Conservation (phyloP, 2,797 vertebrate species). For the Scolopax rusticola region DNA sequence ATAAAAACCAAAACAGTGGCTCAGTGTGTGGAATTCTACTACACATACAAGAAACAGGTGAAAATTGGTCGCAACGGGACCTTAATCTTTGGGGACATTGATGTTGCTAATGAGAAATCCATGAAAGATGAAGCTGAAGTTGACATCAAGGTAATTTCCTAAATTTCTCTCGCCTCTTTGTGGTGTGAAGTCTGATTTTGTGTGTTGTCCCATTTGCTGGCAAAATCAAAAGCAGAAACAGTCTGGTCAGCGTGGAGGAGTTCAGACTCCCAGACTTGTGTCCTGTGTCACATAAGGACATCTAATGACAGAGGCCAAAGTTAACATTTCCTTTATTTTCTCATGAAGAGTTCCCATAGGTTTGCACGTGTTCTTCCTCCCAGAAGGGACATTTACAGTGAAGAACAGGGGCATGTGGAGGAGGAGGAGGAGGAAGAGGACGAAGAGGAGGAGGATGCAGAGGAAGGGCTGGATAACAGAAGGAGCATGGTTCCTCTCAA, state of each 20-base stretch:
- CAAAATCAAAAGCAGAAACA: neutral
- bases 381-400: constrained; percentile 87
- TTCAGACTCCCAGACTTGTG: neutral
- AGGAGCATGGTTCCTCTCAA: constrained; percentile 80
- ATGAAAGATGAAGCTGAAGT: constrained; percentile 89
- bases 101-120: constrained; percentile 80
- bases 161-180: neutral
- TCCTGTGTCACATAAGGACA: neutral
- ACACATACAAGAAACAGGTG: constrained; percentile 96
- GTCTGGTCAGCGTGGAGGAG: neutral
- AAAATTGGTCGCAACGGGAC: constrained; percentile 93
- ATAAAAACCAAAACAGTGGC: constrained; percentile 95
- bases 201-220: neutral
- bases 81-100: constrained; percentile 89
- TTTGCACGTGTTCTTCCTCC: constrained; percentile 82
- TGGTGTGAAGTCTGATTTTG: neutral
- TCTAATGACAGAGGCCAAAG: neutral
- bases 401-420: constrained; percentile 86
- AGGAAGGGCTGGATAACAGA: constrained; percentile 80
- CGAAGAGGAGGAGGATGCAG: constrained; percentile 71
- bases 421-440: constrained; percentile 69
- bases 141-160: constrained; percentile 85
- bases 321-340: constrained; percentile 53
- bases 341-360: constrained; percentile 87
- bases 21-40: constrained; percentile 98